A percentile compares a stretch with the other conserved stretches of the same genome.
phyloP scores from a whole-genome alignment of 2,888 invertebrate genomes.

The Invenusta paracnida region DNA sequence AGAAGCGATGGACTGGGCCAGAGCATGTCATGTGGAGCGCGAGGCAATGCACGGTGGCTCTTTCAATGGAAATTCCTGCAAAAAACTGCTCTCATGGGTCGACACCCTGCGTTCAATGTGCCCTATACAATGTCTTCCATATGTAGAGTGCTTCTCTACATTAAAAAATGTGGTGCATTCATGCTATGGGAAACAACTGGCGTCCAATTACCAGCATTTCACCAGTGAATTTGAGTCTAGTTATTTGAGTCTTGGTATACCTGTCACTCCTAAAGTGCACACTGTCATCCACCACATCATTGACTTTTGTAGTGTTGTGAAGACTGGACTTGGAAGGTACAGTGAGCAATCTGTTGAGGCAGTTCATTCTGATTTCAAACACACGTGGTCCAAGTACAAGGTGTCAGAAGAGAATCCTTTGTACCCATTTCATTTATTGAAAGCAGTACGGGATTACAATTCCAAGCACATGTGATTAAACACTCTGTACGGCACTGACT shows the following conservation, averaged over 20 bases:
- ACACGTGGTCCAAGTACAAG: not conserved
- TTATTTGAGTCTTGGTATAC: slow-evolving; percentile 6
- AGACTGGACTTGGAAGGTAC: slow-evolving; percentile 8
- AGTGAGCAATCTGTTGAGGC: slow-evolving; percentile 1
- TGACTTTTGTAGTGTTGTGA: slow-evolving; percentile 6
- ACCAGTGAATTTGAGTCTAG: not conserved
- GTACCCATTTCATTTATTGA: not conserved
- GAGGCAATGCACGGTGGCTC: not conserved
- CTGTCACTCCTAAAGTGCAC: slow-evolving; percentile 11
- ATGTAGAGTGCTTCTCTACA: not conserved
- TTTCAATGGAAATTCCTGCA: not conserved
- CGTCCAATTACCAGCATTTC: not conserved
- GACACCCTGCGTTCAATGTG: slow-evolving; percentile 19
- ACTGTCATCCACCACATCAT: slow-evolving; percentile 15
- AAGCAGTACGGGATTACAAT: slow-evolving; percentile 12
- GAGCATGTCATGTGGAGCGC: not conserved
- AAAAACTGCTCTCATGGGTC: not conserved
- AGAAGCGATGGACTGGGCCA: slow-evolving; percentile 9
- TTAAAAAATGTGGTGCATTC: not conserved
- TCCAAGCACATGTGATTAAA: slow-evolving; percentile 21
- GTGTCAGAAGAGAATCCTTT: not conserved
- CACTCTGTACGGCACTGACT: too few relatives aligned
- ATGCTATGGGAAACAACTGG: not conserved
- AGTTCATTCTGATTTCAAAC: slow-evolving; percentile 8
- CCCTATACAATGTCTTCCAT: not conserved